Conservation (phyloP, 2,797 vertebrate species). For the Lepidocolaptes lacrymiger region DNA sequence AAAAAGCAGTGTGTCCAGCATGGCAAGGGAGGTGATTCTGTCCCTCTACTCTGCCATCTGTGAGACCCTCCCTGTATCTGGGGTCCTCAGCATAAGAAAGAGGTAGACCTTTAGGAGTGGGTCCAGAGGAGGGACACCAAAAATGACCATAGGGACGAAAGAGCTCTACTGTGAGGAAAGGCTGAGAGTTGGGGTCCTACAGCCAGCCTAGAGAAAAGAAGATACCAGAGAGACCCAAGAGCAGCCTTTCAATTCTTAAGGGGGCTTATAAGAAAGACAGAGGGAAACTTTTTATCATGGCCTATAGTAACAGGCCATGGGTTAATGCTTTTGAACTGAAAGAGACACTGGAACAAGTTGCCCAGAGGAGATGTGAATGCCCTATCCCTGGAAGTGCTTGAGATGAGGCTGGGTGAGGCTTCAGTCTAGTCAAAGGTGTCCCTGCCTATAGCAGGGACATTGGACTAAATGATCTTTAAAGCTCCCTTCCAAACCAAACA, state of each 20-base stretch:
- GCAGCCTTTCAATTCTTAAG: background rate
- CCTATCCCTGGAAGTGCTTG: background rate
- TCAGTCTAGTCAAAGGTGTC: background rate
- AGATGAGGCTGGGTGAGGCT: background rate
- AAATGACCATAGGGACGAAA: background rate
- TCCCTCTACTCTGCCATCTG: background rate
- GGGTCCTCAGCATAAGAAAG: background rate
- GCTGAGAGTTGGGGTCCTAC: background rate
- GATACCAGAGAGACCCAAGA: background rate
- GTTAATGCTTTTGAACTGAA: background rate
- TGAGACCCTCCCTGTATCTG: background rate
- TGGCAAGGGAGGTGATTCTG: background rate
- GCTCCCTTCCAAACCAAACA: background rate
- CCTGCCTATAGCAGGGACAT: too few species aligned
- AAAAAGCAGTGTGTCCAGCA: background rate
- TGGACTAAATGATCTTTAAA: background rate
- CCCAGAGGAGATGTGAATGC: background rate
- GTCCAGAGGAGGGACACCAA: background rate
- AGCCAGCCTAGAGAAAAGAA: background rate
- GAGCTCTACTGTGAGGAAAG: background rate
- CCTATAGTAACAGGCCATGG: too few species aligned
- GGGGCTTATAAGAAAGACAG: background rate
- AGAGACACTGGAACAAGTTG: background rate
- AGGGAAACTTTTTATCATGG: background rate
- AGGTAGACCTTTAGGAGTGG: background rate